Conservation (phyloP, 1,140 invertebrate genomes). For the Trichoplusia ni region DNA sequence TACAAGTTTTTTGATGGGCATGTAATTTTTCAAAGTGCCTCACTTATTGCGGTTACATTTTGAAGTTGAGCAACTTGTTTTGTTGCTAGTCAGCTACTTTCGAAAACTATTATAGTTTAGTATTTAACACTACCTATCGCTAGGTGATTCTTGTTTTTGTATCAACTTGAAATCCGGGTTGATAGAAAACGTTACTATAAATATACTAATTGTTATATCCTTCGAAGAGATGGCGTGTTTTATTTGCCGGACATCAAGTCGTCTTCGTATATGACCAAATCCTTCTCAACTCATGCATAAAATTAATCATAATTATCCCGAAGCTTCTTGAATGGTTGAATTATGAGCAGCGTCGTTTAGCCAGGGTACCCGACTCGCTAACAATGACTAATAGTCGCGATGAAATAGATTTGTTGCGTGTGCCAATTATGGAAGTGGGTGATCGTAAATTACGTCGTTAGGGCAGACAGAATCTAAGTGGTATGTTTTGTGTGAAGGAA, state of each 20-base stretch:
- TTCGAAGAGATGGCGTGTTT: too few relatives aligned
- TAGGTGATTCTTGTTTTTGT: too few relatives aligned
- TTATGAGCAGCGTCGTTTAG: conserved; percentile 18
- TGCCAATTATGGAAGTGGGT: conserved; percentile 33
- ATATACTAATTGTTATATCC: too few relatives aligned
- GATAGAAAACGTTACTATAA: too few relatives aligned
- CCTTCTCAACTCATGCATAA: conserved; percentile 20
- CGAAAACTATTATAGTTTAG: conserved; percentile 2
- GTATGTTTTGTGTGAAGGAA: conserved; percentile 1
- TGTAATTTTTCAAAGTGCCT: conserved; percentile 39
- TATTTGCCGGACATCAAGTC: too few relatives aligned
- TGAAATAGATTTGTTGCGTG: conserved; percentile 34
- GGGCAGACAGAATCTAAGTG: conserved; percentile 24
- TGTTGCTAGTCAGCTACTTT: neutral
- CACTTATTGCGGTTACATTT: conserved; percentile 29
- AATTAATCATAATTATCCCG: conserved; percentile 27
- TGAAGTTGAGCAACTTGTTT: conserved; percentile 19
- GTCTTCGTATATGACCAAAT: too few relatives aligned
- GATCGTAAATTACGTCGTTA: conserved; percentile 33
- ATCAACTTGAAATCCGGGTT: too few relatives aligned
- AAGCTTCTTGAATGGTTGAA: conserved; percentile 12
- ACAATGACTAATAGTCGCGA: conserved; percentile 29
- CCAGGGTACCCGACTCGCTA: conserved; percentile 3
- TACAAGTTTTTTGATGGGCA: conserved; percentile 34
- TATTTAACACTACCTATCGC: neutral